Conservation (phyloP, 2,888 invertebrate species). For the Seira sanloemensis region DNA sequence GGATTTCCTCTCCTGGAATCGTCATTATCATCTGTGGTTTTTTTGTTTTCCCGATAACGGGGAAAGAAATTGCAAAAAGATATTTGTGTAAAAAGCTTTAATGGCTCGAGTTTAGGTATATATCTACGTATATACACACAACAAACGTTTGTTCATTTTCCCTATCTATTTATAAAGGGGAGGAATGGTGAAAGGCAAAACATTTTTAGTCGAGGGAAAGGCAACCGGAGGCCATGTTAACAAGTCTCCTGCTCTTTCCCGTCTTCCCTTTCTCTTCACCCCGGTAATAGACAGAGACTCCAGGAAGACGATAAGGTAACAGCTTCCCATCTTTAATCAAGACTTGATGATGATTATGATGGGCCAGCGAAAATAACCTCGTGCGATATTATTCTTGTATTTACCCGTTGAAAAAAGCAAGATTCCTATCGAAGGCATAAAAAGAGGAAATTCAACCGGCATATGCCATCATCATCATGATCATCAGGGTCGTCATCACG, state of each 20-base stretch:
- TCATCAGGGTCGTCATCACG: no score
- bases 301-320: slow-evolving; percentile 4
- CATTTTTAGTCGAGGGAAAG: no score
- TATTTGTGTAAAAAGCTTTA: neutral
- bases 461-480: neutral
- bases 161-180: neutral
- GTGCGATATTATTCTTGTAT: neutral
- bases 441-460: neutral
- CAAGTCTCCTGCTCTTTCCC: neutral
- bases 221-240: neutral
- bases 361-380: no score
- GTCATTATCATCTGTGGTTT: slow-evolving; percentile 2
- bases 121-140: neutral
- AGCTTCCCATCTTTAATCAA: slow-evolving; percentile 14
- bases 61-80: neutral
- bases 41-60: neutral
- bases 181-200: no score
- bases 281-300: neutral
- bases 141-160: neutral
- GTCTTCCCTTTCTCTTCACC: neutral
- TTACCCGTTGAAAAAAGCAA: no score
- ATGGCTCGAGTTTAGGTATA: neutral
- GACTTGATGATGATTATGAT: slow-evolving; percentile 8
- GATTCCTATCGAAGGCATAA: neutral
- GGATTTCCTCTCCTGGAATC: slow-evolving; percentile 1